Conservation (phyloP, 2,113 vertebrate genomes). For the Manacus vitellinus region DNA sequence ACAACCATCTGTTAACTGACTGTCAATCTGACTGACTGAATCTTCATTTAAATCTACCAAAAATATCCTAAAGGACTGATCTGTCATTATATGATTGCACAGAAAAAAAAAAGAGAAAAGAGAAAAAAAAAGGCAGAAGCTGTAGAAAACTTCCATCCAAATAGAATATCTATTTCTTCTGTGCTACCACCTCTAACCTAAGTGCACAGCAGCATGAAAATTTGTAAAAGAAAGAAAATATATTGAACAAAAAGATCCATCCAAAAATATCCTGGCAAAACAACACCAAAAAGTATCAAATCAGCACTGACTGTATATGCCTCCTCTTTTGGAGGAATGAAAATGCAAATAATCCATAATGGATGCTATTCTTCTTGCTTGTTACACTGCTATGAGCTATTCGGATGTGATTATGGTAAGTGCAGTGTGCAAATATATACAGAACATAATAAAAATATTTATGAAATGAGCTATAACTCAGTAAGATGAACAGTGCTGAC, state of each 20-base stretch:
- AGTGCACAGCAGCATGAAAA: neutral
- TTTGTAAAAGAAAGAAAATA: neutral
- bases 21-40: neutral
- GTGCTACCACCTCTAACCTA: neutral
- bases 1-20: neutral
- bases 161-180: neutral
- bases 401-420: neutral
- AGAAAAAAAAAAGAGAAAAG: neutral
- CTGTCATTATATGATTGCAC: neutral
- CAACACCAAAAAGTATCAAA: neutral
- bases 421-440: neutral
- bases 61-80: neutral
- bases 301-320: neutral
- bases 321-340: neutral
- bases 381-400: neutral
- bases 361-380: neutral
- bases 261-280: neutral
- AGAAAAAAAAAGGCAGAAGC: neutral
- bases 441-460: slow-evolving; percentile 4
- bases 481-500: neutral
- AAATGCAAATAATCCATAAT: neutral
- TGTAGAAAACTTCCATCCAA: neutral
- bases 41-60: neutral
- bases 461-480: neutral
- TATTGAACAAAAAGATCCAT: neutral